Evolutionary conservation across 2,113 vertebrate genomes (phyloP), one percentile per base, ranked within the genome.

Genomic region (Taurulus bubalis): DNA sequence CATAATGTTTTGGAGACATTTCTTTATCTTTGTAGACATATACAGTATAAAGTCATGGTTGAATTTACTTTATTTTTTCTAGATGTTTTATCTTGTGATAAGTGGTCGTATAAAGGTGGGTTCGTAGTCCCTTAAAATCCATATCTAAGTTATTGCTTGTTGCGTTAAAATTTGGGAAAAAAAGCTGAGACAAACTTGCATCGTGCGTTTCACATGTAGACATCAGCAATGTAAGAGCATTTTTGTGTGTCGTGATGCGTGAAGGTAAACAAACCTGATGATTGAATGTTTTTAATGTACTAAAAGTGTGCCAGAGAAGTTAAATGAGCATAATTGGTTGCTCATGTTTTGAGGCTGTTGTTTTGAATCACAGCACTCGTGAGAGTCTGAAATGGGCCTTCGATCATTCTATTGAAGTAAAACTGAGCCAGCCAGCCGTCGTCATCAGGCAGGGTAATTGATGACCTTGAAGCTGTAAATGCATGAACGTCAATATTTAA

Each of bases 241-340:
- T 53, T 67, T 69, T 79, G 51, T 71, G 62, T 30, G 72, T 76
- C 71, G 40, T 73, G 68, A 80, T 63, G 65, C 28, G 69, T 68
- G 34, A 81, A 74, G 38, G 8, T 10, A 40, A 40, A 40, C 62
- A 20, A 71, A 47, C 16, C 22, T 63, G 3, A 47, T 49, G 42
- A 56, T 40, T 49, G 30, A 62, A 62, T 51, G 45, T 38, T 49
- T 75, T 78, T 34, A 38, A 74, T 79, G 75, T 70, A 47, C 71
- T 56, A 22, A 56, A 63, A 47, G 30, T 16, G 67, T 32, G 36
- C 20, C 32, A 28, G 32, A 53, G 66, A 47, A 30, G 40, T 71
- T 24, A 70, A 84, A 85, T 67, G 34, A 45, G 10, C 11, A 5
- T 7, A 6, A 34, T 81, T 28, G 47, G 34, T 8, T 45, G 74